phyloP scores from a whole-genome alignment of 2,113 vertebrate species.

The Cranoglanis bouderius region DNA sequence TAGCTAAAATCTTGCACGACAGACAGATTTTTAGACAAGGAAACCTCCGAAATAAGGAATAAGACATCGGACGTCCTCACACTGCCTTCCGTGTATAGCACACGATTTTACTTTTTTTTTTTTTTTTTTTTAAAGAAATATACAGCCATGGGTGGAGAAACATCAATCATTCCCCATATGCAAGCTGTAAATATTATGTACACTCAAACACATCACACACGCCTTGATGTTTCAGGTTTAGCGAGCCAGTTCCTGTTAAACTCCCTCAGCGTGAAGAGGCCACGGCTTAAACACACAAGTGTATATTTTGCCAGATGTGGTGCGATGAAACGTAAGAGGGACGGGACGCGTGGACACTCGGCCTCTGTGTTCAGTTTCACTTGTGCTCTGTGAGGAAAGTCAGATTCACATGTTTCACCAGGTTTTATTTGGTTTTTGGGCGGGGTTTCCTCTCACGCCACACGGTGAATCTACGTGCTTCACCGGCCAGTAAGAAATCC shows the following conservation, averaged over 20 bases:
- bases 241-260: constrained; percentile 24
- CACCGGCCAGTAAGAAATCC: not conserved
- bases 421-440: not conserved
- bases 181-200: constrained; percentile 17
- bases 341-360: not conserved
- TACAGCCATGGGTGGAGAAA: not conserved
- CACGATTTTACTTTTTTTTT: not conserved
- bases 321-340: constrained; percentile 18
- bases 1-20: not conserved
- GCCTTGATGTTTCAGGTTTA: not conserved
- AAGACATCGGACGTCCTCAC: not conserved
- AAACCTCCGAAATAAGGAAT: not conserved
- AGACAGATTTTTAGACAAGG: not conserved
- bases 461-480: not conserved
- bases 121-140: not conserved
- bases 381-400: not conserved
- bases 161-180: not conserved
- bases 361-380: not conserved
- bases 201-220: constrained; percentile 21
- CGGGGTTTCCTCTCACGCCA: not conserved
- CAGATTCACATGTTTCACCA: not conserved
- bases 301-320: constrained; percentile 51
- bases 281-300: constrained; percentile 26
- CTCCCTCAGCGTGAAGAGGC: constrained; percentile 2
- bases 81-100: not conserved